phyloP scores from a whole-genome alignment of 2,888 invertebrate genomes.

The Tanytarsus gracilentus region DNA sequence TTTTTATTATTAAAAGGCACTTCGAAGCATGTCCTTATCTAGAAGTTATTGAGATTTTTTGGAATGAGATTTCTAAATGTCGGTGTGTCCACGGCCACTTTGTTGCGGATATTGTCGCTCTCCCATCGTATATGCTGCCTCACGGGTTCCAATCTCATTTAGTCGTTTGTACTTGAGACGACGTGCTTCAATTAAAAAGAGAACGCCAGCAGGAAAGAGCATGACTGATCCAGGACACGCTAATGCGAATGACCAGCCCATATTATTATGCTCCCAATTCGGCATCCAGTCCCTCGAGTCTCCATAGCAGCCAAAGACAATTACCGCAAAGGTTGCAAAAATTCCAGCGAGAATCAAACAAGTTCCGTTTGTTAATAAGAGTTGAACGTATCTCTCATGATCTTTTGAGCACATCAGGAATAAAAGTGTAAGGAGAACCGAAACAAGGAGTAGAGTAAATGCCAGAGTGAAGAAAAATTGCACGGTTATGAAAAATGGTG shows the following conservation, averaged over 20 bases:
- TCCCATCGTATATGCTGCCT: constrained; percentile 55
- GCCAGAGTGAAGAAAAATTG: constrained; percentile 89
- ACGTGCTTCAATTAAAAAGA: constrained; percentile 76
- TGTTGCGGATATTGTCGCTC: constrained; percentile 51
- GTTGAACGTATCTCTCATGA: constrained; percentile 64
- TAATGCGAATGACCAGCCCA: constrained; percentile 89
- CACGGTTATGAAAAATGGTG: constrained; percentile 85
- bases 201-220: constrained; percentile 64
- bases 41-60: no score
- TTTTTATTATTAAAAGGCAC: neutral
- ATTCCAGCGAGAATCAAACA: constrained; percentile 62
- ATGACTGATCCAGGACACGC: constrained; percentile 70
- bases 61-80: constrained; percentile 49
- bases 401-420: constrained; percentile 66
- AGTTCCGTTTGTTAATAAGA: constrained; percentile 64
- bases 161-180: constrained; percentile 64
- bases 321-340: constrained; percentile 72
- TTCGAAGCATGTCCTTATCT: neutral
- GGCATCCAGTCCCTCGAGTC: constrained; percentile 95
- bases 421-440: constrained; percentile 61
- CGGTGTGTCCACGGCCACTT: constrained; percentile 61
- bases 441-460: constrained; percentile 69
- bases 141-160: constrained; percentile 58
- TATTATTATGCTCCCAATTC: constrained; percentile 88
- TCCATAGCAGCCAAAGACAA: constrained; percentile 82